Percentiles rank a stretch among this genome's conserved stretches.
phyloP scores from a whole-genome alignment of 2,113 vertebrate genomes.

The Podarcis cretensis region DNA sequence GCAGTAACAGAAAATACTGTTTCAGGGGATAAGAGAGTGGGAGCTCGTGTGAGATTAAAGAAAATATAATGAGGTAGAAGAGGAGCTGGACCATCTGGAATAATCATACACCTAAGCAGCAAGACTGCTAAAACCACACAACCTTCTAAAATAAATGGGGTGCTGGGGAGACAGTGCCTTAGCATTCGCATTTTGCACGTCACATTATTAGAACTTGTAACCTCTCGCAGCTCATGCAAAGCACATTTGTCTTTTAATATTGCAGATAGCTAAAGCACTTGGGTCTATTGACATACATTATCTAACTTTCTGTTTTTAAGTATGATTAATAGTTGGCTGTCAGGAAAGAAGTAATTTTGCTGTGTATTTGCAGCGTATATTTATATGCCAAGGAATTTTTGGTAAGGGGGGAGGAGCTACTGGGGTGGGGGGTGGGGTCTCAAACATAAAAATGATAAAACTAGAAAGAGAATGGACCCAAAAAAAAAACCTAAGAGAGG shows the following conservation, averaged over 20 bases:
- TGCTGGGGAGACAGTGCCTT: neutral
- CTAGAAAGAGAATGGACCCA: slow-evolving; percentile 61
- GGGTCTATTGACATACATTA: slow-evolving; percentile 33
- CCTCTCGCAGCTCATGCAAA: neutral
- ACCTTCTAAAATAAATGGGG: neutral
- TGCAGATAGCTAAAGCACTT: slow-evolving; percentile 21
- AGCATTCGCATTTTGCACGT: neutral
- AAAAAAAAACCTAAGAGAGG: slow-evolving; percentile 61
- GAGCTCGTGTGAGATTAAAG: slow-evolving; percentile 25
- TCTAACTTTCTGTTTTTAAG: slow-evolving; percentile 53
- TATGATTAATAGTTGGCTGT: slow-evolving; percentile 44
- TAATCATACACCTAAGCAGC: slow-evolving; percentile 5
- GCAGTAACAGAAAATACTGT: slow-evolving; percentile 13
- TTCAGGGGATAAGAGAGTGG: neutral
- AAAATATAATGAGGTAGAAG: slow-evolving; percentile 21
- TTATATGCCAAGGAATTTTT: slow-evolving; percentile 52
- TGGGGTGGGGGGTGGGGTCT: neutral
- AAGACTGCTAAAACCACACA: neutral
- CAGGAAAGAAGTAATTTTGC: slow-evolving; percentile 37
- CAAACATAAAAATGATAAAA: slow-evolving; percentile 50
- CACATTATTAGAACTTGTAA: slow-evolving; percentile 25
- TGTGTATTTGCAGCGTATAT: slow-evolving; percentile 59
- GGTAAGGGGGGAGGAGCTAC: neutral
- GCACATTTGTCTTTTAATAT: slow-evolving; percentile 37
- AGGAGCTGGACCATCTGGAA: neutral